Percentiles rank a stretch among this genome's conserved stretches.
Conservation (phyloP, 2,888 invertebrate genomes). For the Stegophylla sp. region DNA sequence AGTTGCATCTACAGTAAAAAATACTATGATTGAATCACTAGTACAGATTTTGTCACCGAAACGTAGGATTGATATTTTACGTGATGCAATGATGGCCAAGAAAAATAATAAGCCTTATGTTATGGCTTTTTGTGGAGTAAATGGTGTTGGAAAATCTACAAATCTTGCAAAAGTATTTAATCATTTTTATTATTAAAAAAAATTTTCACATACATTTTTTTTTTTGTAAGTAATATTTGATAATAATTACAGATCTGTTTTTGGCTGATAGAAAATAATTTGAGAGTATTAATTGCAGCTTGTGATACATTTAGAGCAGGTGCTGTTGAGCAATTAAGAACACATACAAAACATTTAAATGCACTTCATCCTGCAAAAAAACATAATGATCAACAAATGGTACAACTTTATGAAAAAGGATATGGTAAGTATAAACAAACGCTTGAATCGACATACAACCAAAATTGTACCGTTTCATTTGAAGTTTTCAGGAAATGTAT, state of each 20-base stretch:
- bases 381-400: slow-evolving; percentile 79
- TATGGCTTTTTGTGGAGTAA: slow-evolving; percentile 97
- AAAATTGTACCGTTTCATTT: too few species aligned
- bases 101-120: slow-evolving; percentile 85
- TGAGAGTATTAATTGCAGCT: slow-evolving; percentile 95
- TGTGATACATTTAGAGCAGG: slow-evolving; percentile 99
- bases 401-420: slow-evolving; percentile 96
- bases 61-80: slow-evolving; percentile 91
- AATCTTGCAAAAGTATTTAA: slow-evolving; percentile 85
- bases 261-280: slow-evolving; percentile 97
- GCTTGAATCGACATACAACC: too few species aligned
- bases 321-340: slow-evolving; percentile 96
- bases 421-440: slow-evolving; percentile 70
- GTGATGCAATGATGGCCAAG: slow-evolving; percentile 92
- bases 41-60: slow-evolving; percentile 94
- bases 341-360: slow-evolving; percentile 90
- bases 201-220: background rate
- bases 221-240: slow-evolving; percentile 4
- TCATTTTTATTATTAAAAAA: background rate
- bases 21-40: slow-evolving; percentile 86
- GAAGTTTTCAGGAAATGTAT: background rate
- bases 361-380: slow-evolving; percentile 85
- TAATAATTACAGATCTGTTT: slow-evolving; percentile 78
- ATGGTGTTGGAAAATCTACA: slow-evolving; percentile 98
- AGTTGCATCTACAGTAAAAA: slow-evolving; percentile 85